Base-by-base conservation (phyloP, 2,797 vertebrate genomes). In the Antennarius maculatus region DNA sequence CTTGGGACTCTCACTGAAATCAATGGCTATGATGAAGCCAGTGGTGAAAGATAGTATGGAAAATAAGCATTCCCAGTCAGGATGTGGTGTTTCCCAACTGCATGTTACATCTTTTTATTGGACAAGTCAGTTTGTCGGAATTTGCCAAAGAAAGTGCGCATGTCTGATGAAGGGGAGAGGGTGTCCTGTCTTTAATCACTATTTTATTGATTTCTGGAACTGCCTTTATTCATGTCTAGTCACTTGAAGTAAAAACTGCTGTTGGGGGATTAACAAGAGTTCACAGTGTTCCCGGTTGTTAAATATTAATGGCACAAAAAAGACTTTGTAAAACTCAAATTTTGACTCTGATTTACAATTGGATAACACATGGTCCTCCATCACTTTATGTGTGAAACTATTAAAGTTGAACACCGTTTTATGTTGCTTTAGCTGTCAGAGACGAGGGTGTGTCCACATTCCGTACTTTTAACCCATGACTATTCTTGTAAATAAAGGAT, bases 161-260 rank as follows among this genome's bases (percentile, higher is more conserved):
- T 69, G 60, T 82, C 71, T 80, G 70, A 84, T 73, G 53, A 72
- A 74, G 69, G 37, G 18, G 16, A 52, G 59, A 48, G 13, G 15
- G 42, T 31, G 1, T 45, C 34, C 0, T 42, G 57, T 42, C 37
- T n/a, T 66, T 52, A 56, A 41, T 74, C 64, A 52, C 60, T 46
- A 5, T 65, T 85, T 80, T 54, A 80, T 61, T 51, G 77, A 87
- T 89, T 86, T 82, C 85, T 87, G 88, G 87, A 88, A 86, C 11
- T 56, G 55, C 13, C 52, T 74, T 55, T 54, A 27, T 29, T 65
- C 28, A 37, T 45, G 57, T 62, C 72, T 71, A 66, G 64, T 67
- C 50, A 63, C n/a, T 78, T 47, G 12, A 37, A 41, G 53, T 43
- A 34, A 71, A 34, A 73, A 59, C 27, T 6, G n/a, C 47, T 0